Evolutionary conservation across 1,140 invertebrate genomes (phyloP).

Genomic region (Saccostrea echinata): DNA sequence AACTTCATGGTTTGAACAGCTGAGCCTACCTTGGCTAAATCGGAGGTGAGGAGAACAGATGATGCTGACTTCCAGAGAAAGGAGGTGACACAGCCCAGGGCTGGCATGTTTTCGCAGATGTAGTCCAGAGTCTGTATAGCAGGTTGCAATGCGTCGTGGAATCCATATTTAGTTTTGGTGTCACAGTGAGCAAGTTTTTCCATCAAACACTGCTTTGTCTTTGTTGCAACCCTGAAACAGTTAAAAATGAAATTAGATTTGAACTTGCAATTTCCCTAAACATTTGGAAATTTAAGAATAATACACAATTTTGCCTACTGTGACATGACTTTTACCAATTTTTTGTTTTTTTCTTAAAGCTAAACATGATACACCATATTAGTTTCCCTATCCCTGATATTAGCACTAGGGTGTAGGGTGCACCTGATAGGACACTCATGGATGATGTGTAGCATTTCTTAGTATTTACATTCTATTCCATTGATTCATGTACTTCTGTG

Average conservation of each 20-base stretch:
- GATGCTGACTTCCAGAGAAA: constrained; percentile 41
- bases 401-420: no score
- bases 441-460: no score
- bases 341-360: no score
- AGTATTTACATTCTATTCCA: no score
- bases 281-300: no score
- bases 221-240: constrained; percentile 22
- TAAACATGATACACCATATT: no score
- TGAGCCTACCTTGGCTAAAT: background rate
- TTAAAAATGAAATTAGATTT: background rate
- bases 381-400: no score
- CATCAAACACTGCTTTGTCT: constrained; percentile 15
- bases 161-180: background rate
- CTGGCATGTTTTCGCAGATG: constrained; percentile 32
- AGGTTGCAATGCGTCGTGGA: background rate
- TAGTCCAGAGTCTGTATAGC: background rate
- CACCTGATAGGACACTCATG: no score
- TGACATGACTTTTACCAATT: no score
- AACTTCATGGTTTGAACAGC: constrained; percentile 15
- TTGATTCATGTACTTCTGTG: no score
- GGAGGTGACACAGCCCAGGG: constrained; percentile 35
- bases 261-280: no score
- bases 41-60: background rate
- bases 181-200: constrained; percentile 23
- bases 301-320: no score